These are phyloP conservation scores for Nylanderia fulva DNA, from an alignment of 1,140 invertebrate genomes.

Conservation along the genomic window DNA sequence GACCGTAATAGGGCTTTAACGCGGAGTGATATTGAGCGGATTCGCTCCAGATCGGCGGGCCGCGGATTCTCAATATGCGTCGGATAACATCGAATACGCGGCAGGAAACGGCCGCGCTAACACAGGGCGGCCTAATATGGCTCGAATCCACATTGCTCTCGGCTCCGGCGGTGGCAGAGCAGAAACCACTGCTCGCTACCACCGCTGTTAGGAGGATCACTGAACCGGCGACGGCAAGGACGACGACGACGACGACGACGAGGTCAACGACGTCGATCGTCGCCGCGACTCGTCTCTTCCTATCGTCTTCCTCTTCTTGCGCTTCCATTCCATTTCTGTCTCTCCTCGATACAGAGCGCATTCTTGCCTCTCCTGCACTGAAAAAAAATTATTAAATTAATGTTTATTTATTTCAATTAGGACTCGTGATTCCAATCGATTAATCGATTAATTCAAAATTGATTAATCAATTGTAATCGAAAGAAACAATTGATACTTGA, in stretches of 20 bases:
- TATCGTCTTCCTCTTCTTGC: constrained; percentile 43
- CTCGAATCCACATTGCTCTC: constrained; percentile 78
- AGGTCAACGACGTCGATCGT: constrained; percentile 44
- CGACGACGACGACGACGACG: constrained; percentile 18
- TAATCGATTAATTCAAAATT: too few species aligned
- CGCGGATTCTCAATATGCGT: constrained; percentile 72
- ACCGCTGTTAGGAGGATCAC: constrained; percentile 16
- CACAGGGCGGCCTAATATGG: constrained; percentile 78
- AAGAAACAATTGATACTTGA: too few species aligned
- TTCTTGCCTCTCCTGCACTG: constrained; percentile 58
- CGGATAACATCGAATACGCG: constrained; percentile 71
- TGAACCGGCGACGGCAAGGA: constrained; percentile 35
- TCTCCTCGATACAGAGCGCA: constrained; percentile 64
- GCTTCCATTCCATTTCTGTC: constrained; percentile 65
- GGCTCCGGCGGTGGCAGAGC: constrained; percentile 41
- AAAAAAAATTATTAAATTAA: too few species aligned
- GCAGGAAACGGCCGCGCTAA: constrained; percentile 70
- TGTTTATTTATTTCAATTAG: too few species aligned
- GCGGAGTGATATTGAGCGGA: constrained; percentile 71
- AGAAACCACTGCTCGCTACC: constrained; percentile 68
- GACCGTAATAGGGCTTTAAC: constrained; percentile 72
- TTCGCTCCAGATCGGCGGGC: constrained; percentile 73
- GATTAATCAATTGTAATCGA: too few species aligned
- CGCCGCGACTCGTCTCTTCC: constrained; percentile 49
- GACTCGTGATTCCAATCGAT: too few species aligned